Base-by-base conservation (phyloP, 2,888 invertebrate species). In the Drosophila leonis region DNA sequence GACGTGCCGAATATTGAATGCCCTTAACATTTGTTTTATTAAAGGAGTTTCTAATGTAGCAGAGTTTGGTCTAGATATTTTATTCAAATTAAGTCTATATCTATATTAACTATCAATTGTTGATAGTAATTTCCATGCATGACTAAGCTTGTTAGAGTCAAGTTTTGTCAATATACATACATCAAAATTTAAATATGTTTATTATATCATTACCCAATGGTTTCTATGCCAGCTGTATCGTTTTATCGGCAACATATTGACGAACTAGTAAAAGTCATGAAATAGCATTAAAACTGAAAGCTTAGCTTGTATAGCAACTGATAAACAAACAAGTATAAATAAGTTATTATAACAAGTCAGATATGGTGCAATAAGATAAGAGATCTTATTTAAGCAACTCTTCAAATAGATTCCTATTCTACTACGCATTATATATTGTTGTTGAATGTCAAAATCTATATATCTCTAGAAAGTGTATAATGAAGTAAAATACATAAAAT, bases 401-500 rank as follows among this genome's bases (percentile, higher is more conserved):
- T 18, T 31, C 18, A 20, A 7, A 29, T 15, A n/a, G n/a, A 5
- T 48, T 29, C 6, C 10, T 48, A 12, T 60, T 44, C 18, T 8
- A 5, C 48, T 29, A 20, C 48, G 72, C 60, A 64, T 56, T 63
- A 20, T 48, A 60, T 52, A 62, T 61, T 61, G 44, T 51, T 55
- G n/a, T n/a, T n/a, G n/a, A 29, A 35, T 64, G 33, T 46, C 29
- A 29, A 61, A 71, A 42, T 65, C 49, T 8, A 9, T 31, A 48
- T 52, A 63, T 29, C 80, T 54, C 15, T 7, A 9, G 9, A 39
- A 60, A 77, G 76, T 57, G 83, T 83, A 81, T 76, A 84, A 83
- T 81, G 74, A 86, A 74, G 87, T 74, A 65, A 85, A 83, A 86
- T 86, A 88, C 76, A 83, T 86, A 78, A 84, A 86, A 84, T 84